These are phyloP conservation scores for Chromobotia macracanthus DNA, from an alignment of 2,797 vertebrate genomes.

Conservation along the genomic window DNA sequence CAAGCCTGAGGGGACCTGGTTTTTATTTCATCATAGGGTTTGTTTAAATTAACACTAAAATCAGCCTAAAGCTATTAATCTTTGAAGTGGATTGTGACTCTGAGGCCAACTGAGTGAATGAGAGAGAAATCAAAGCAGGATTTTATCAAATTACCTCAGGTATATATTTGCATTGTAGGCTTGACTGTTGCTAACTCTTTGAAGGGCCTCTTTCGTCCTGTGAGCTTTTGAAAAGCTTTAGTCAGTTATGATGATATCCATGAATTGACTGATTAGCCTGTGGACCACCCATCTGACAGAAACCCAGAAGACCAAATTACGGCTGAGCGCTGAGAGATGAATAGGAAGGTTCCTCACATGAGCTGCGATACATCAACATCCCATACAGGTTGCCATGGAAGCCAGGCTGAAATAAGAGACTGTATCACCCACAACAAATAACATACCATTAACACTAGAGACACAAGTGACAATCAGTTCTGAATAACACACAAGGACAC, in stretches of 20 bases:
- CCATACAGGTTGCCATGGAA: conserved; percentile 40
- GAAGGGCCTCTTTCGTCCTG: conserved; percentile 37
- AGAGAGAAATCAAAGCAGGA: conserved; percentile 30
- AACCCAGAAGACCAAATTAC: conserved; percentile 51
- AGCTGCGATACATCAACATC: conserved; percentile 43
- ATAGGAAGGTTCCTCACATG: conserved; percentile 39
- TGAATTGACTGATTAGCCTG: conserved; percentile 38
- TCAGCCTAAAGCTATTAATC: neutral
- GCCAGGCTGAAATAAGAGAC: conserved; percentile 42
- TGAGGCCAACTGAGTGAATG: neutral
- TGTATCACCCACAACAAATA: conserved; percentile 42
- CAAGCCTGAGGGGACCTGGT: conserved; percentile 32
- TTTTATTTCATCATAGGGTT: conserved; percentile 37
- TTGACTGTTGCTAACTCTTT: conserved; percentile 23
- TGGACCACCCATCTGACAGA: conserved; percentile 45
- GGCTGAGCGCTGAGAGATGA: conserved; percentile 36
- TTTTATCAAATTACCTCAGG: conserved; percentile 4
- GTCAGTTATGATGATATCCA: conserved; percentile 33
- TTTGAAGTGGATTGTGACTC: conserved; percentile 32
- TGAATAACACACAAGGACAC: neutral
- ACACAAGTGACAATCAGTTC: neutral
- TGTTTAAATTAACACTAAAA: conserved; percentile 18
- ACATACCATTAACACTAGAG: conserved; percentile 16
- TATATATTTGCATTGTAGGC: conserved; percentile 14
- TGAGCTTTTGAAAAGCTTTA: conserved; percentile 1